Base-by-base conservation (phyloP, 2,797 vertebrate species). In the Enoplosus armatus region DNA sequence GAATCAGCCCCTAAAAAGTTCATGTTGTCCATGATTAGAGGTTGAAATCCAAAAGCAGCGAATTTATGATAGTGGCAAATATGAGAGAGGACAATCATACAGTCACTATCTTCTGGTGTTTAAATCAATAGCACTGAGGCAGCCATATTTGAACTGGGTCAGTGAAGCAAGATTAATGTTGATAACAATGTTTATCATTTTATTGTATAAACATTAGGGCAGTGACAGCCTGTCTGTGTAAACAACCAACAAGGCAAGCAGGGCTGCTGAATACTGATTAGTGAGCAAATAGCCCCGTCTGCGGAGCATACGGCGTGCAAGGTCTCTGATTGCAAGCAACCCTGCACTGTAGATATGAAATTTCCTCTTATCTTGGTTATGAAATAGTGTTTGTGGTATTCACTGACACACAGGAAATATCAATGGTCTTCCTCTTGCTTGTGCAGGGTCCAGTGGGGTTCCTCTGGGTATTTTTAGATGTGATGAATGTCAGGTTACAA, bases 201-300 rank as follows among this genome's bases (percentile, higher is more conserved):
- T 76, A 78, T 83, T 86, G 78, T 90, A 60, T 84, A 90, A 89
- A 89, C 89, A 92, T 73, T 72, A 78, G 66, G 43, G 54, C 45
- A 27, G 83, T 89, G 91, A 90, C 89, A 82, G 79, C 39, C 75
- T 78, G 92, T 92, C 91, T 92, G 81, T 87, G 80, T 91, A 91
- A 94, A 93, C 87, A 92, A 87, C 81, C 77, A 89, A 87, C 85
- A 81, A 87, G 56, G 70, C 81, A 82, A 45, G 50, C 58, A 56
- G 71, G 33, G 70, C 60, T 61, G 70, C 77, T 77, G 89, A 90
- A 90, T 87, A 65, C 88, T 85, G 91, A 94, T 90, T 85, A 89
- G 80, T 51, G 58, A 75, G 68, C 64, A 88, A 89, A 89, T 35
- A 79, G 26, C 33, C 65, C 41, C 56, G 67, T 72, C 74, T 79